Conservation (phyloP, 2,888 invertebrate genomes). For the Clepsis dumicolana region DNA sequence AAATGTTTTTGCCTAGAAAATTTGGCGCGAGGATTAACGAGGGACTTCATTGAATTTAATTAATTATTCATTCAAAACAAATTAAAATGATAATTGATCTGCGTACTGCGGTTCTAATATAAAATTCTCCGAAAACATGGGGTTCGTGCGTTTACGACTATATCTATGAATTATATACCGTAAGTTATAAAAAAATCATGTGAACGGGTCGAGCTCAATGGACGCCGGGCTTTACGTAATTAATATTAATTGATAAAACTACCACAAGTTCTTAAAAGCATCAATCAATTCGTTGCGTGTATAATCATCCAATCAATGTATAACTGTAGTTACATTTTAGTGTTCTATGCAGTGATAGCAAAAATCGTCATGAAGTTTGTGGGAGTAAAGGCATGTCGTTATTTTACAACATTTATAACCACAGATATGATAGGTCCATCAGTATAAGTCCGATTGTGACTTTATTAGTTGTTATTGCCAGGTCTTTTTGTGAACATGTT, state of each 20-base stretch:
- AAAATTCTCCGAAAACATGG: neutral
- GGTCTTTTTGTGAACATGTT: neutral
- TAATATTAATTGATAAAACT: constrained; percentile 29
- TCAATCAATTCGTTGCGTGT: constrained; percentile 33
- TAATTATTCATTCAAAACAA: neutral
- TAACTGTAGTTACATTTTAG: constrained; percentile 30
- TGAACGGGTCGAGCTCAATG: constrained; percentile 16
- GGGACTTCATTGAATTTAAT: neutral
- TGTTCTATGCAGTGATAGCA: constrained; percentile 9
- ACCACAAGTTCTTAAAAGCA: constrained; percentile 24
- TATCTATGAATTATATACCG: neutral
- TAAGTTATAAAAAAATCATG: neutral
- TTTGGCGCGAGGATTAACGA: neutral
- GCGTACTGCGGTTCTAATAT: neutral
- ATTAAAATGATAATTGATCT: neutral
- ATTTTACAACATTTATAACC: neutral
- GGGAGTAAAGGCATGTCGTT: neutral
- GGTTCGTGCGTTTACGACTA: neutral
- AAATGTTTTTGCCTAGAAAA: neutral
- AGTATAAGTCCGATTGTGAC: neutral
- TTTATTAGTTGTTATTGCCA: neutral
- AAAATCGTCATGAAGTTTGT: constrained; percentile 1
- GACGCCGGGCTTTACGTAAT: constrained; percentile 16
- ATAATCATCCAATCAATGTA: constrained; percentile 30
- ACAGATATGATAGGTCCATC: neutral